Percentiles rank a stretch among this genome's conserved stretches.
Conservation (phyloP, 2,797 vertebrate genomes). For the Sebastes itinus region DNA sequence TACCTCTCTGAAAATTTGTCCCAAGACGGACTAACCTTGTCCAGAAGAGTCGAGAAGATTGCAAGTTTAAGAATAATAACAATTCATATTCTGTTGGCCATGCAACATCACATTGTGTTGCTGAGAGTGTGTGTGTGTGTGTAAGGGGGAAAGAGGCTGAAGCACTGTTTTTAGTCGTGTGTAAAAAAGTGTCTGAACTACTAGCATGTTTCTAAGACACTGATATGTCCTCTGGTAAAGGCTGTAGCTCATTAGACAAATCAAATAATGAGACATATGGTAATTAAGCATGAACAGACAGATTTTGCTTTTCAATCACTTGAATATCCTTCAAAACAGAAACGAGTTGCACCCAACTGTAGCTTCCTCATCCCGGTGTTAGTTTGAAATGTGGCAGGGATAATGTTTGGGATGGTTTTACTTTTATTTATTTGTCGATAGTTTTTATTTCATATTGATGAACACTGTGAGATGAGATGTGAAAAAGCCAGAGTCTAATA, state of each 20-base stretch:
- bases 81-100: slow-evolving; percentile 25
- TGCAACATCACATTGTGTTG: slow-evolving; percentile 37
- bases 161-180: slow-evolving; percentile 49
- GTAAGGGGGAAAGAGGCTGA: slow-evolving; percentile 25
- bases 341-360: slow-evolving; percentile 61
- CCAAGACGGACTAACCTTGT: slow-evolving; percentile 23
- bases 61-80: slow-evolving; percentile 3
- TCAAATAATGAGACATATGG: slow-evolving; percentile 14
- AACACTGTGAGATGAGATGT: slow-evolving; percentile 77
- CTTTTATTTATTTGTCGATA: slow-evolving; percentile 75
- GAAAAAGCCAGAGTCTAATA: slow-evolving; percentile 45
- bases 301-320: slow-evolving; percentile 30
- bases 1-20: slow-evolving; percentile 38
- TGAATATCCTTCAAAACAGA: slow-evolving; percentile 41
- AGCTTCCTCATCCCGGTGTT: slow-evolving; percentile 67
- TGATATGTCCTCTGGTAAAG: slow-evolving; percentile 15
- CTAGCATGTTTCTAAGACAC: slow-evolving; percentile 50
- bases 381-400: slow-evolving; percentile 70
- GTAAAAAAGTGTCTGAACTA: slow-evolving; percentile 47
- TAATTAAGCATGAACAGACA: slow-evolving; percentile 51
- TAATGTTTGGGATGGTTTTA: slow-evolving; percentile 59
- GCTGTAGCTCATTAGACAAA: slow-evolving; percentile 39
- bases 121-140: slow-evolving; percentile 33
- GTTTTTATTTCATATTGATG: slow-evolving; percentile 65
- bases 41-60: slow-evolving; percentile 30